These are phyloP conservation scores for Tanytarsus gracilentus DNA, from an alignment of 2,888 invertebrate genomes.

Conservation along the genomic window DNA sequence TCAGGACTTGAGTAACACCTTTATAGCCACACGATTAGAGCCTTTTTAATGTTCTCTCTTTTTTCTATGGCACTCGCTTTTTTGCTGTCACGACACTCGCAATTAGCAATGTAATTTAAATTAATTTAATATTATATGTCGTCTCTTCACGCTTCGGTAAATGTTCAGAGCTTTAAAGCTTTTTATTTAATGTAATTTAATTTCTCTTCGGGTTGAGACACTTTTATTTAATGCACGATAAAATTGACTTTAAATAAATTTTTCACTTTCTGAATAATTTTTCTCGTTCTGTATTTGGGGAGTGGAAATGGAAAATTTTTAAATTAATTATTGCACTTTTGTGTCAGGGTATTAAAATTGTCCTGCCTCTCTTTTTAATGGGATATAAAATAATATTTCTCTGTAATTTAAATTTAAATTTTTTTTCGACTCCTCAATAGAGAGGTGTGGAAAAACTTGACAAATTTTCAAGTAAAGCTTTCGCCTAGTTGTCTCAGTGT, in stretches of 20 bases:
- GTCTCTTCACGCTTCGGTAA: not conserved
- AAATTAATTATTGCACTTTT: too few species aligned
- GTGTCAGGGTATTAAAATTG: too few species aligned
- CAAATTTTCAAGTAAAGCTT: too few species aligned
- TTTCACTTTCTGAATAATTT: not conserved
- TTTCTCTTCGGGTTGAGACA: constrained; percentile 1
- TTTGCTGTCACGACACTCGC: constrained; percentile 19
- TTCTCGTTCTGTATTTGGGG: too few species aligned
- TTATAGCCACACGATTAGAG: not conserved
- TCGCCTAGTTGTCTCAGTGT: too few species aligned
- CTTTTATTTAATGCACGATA: constrained; percentile 23
- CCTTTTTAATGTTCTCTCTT: not conserved
- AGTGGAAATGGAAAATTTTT: too few species aligned
- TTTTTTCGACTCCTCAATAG: too few species aligned
- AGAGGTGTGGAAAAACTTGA: too few species aligned
- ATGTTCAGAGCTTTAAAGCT: not conserved
- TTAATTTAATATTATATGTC: constrained; percentile 21
- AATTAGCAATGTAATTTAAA: constrained; percentile 27
- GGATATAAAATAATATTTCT: too few species aligned
- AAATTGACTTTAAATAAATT: constrained; percentile 25
- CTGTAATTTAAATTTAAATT: too few species aligned
- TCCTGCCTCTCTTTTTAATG: too few species aligned
- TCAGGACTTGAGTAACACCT: not conserved
- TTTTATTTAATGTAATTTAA: constrained; percentile 10
- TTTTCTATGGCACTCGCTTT: not conserved